Evolutionary conservation across 1,140 invertebrate genomes (phyloP).

Genomic region (Drosophila kanapiae): DNA sequence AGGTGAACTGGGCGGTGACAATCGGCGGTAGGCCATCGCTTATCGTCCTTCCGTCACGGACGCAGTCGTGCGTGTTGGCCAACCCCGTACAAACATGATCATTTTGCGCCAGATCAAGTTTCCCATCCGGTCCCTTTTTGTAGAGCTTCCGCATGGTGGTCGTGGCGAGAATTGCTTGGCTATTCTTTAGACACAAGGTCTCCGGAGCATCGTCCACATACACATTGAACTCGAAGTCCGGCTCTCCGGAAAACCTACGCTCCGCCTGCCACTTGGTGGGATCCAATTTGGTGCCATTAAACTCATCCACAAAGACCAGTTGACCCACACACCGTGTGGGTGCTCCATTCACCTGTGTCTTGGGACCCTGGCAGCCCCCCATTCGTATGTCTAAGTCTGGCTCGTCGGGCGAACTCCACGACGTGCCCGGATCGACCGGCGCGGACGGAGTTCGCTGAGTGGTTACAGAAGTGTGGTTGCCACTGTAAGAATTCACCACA

Average conservation of each 20-base stretch:
- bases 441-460: not conserved
- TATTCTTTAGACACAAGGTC: slow-evolving; percentile 86
- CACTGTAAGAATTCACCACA: slow-evolving; percentile 85
- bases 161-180: slow-evolving; percentile 87
- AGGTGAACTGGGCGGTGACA: slow-evolving; percentile 88
- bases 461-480: slow-evolving; percentile 6
- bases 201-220: slow-evolving; percentile 87
- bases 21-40: slow-evolving; percentile 86
- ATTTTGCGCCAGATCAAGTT: slow-evolving; percentile 84
- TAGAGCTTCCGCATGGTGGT: slow-evolving; percentile 86
- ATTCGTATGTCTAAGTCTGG: slow-evolving; percentile 47
- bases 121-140: slow-evolving; percentile 77
- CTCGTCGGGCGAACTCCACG: slow-evolving; percentile 19
- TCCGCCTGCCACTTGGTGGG: slow-evolving; percentile 81
- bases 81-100: slow-evolving; percentile 85
- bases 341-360: slow-evolving; percentile 61
- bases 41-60: slow-evolving; percentile 39
- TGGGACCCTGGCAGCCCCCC: slow-evolving; percentile 23
- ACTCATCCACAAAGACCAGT: slow-evolving; percentile 87
- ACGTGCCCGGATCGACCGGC: not conserved
- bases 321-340: slow-evolving; percentile 86
- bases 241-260: slow-evolving; percentile 79
- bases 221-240: slow-evolving; percentile 88
- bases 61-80: slow-evolving; percentile 84
- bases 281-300: slow-evolving; percentile 74